Base-by-base conservation (phyloP, 2,113 vertebrate genomes). In the Rana temporaria region DNA sequence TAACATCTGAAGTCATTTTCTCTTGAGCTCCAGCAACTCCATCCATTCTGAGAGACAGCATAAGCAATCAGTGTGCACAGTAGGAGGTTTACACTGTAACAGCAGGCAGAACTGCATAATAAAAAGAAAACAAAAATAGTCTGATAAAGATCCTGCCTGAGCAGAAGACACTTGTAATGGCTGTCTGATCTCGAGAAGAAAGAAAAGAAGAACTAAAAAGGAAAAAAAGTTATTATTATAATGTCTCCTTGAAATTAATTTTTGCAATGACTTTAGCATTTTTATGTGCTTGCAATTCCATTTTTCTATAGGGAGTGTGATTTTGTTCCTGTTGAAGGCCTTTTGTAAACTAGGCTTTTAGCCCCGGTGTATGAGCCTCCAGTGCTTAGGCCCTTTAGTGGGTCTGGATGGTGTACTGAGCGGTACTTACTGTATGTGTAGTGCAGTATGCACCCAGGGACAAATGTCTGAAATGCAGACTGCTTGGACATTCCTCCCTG, bases 1-100 rank as follows among this genome's bases (percentile, higher is more conserved):
- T 82, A 74, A 57, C 42, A 82, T 66, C 24, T 65, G 42, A 81
- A 73, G 69, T 72, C 53, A 81, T 81, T 73, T 59, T 56, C 34
- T 71, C 68, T 81, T 53, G 48, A 12, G 69, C 60, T 73, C 70
- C 52, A 20, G 24, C 60, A 38, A 42, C 19, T 59, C 20, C 70
- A 82, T 82, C 62, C 64, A 66, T 65, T 66, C 42, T 64, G n/a
- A 62, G 26, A 74, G 80, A 67, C 62, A 66, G 57, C 7, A 20
- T 16, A 64, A 17, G 68, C 38, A 80, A 70, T 80, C 56, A 62
- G 20, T 60, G 30, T 19, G 17, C 66, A 70, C 78, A 62, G 78
- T 52, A 69, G 56, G 78, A 79, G 78, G 56, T 42, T 59, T 59
- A 71, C 26, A 59, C 16, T 79, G 32, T 79, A 42, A 79, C 53